Evolutionary conservation across 2,888 invertebrate genomes (phyloP), one percentile per base, ranked within the genome.

Genomic region (Chromoteleia sp.): DNA sequence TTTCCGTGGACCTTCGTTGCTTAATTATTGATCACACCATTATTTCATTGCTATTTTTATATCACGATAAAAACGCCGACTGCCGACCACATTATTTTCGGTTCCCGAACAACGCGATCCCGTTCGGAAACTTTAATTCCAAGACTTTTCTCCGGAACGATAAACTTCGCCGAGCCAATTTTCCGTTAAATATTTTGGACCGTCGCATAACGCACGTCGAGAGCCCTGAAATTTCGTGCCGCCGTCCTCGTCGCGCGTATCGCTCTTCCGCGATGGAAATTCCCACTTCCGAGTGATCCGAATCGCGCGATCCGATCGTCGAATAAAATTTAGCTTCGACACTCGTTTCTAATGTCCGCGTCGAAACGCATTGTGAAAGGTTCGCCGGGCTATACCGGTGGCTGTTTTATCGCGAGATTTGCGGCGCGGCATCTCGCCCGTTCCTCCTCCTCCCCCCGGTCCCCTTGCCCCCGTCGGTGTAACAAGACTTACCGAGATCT

Each of bases 371-470:
- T 77, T 81, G 78, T 76, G 70, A 79, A 73, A 77, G 79, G 70
- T 65, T 48, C 59, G 70, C 50, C 71, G 73, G 75, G 78, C 75
- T 81, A 74, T 75, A 81, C 77, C 75, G 81, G 61, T 71, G 88
- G 90, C 91, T 90, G 91, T 91, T 91, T 91, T 91, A 91, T 91
- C 91, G 91, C 91, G 88, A 91, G 91, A 91, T 91, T 91, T 91
- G 91, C 91, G 90, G 90, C 88, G 87, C 87, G 87, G 89, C 88
- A 81, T 85, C 71, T 61, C 70, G 19, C 86, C 87, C 86, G 43
- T 48, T 41, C 48, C 54, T 19, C 65, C 19, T 81, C 84, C 29
- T 39, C 48, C 88, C 86, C 85, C 86, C 87, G 86, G 87, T 89
- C n/a, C n/a, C n/a, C n/a, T n/a, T n/a, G n/a, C n/a, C n/a, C n/a